These are phyloP conservation scores for Heliopora coerulea DNA, from an alignment of 92 coral and sea anemone species.

Conservation along the genomic window DNA sequence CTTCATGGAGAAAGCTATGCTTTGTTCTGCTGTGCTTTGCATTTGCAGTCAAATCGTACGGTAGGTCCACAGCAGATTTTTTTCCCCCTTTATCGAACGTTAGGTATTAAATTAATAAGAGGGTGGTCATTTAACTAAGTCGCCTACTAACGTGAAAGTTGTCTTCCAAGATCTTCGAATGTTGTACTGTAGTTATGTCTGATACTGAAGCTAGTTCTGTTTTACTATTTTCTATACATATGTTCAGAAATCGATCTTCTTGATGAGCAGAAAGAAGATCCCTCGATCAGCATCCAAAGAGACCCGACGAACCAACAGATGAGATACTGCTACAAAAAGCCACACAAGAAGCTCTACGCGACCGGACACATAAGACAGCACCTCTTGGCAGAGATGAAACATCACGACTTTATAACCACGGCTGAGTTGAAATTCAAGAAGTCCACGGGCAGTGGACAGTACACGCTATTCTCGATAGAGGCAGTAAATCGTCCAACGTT, in stretches of 20 bases:
- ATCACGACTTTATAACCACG: neutral
- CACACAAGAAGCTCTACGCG: neutral
- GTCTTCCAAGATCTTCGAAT: too few relatives aligned
- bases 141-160: too few relatives aligned
- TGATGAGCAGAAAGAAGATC: neutral
- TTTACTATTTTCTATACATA: too few relatives aligned
- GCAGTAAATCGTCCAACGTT: neutral
- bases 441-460: neutral
- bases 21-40: neutral
- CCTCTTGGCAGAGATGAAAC: neutral
- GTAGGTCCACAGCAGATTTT: too few relatives aligned
- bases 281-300: neutral
- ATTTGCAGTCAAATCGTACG: too few relatives aligned
- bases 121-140: too few relatives aligned
- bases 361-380: neutral
- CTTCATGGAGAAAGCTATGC: neutral
- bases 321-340: neutral
- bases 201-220: too few relatives aligned
- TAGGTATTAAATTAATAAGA: too few relatives aligned
- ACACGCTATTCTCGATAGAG: neutral
- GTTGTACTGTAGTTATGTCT: too few relatives aligned
- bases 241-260: slow-evolving; percentile 19
- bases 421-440: slow-evolving; percentile 9
- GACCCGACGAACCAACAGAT: slow-evolving; percentile 3
- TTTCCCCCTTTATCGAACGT: too few relatives aligned